Percentiles rank a stretch among this genome's conserved stretches.
Conservation (phyloP, 2,113 vertebrate genomes). For the Laticauda colubrina region DNA sequence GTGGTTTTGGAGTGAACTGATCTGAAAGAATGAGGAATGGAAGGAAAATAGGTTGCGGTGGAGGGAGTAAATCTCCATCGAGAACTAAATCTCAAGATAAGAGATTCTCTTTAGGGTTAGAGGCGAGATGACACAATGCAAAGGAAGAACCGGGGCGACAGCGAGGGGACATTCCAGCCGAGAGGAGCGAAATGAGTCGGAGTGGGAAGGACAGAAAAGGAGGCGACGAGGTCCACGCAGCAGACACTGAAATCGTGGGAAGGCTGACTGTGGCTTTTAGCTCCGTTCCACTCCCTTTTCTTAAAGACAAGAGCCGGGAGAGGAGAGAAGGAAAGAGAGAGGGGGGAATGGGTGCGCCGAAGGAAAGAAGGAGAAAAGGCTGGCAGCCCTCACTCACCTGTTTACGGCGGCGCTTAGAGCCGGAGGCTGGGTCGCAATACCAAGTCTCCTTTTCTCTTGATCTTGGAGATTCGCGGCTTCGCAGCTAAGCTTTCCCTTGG, state of each 20-base stretch:
- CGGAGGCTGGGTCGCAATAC: not conserved
- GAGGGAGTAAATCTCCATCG: not conserved
- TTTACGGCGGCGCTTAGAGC: not conserved
- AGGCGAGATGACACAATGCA: not conserved
- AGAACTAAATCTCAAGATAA: not conserved
- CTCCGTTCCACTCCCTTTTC: not conserved
- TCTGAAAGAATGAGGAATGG: not conserved
- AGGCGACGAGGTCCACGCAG: not conserved
- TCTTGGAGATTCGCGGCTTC: not conserved
- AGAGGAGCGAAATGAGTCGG: not conserved
- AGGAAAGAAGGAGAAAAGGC: too few relatives aligned
- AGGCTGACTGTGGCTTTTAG: not conserved
- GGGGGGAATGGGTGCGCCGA: not conserved
- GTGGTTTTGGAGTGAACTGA: not conserved
- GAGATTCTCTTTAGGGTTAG: not conserved
- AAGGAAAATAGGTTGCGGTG: not conserved
- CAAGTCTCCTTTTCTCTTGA: not conserved
- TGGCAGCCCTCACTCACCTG: slow-evolving; percentile 3
- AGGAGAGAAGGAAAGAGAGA: not conserved
- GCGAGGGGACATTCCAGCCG: not conserved
- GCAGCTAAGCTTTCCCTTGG: not conserved
- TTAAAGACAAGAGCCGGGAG: not conserved
- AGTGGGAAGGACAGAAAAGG: not conserved
- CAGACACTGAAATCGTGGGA: not conserved
- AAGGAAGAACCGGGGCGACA: not conserved